phyloP scores from a whole-genome alignment of 2,888 invertebrate species.

The Acrobasis suavella region DNA sequence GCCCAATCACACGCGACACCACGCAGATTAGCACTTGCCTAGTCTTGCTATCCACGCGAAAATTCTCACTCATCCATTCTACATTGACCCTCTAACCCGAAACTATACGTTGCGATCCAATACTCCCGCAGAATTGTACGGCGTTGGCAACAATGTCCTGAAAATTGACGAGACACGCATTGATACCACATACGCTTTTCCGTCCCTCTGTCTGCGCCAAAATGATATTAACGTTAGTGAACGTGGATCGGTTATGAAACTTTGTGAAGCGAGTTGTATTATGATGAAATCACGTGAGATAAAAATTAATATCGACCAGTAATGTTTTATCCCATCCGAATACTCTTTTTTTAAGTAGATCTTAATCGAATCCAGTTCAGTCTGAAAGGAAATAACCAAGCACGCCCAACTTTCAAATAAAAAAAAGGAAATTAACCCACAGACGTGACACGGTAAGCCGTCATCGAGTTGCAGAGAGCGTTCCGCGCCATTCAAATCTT shows the following conservation, averaged over 20 bases:
- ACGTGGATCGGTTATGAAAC: neutral
- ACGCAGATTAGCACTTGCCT: slow-evolving; percentile 77
- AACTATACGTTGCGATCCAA: slow-evolving; percentile 40
- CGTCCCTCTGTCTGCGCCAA: slow-evolving; percentile 60
- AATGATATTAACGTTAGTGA: slow-evolving; percentile 50
- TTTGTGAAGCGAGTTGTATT: neutral
- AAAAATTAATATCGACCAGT: too few relatives aligned
- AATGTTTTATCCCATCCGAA: neutral
- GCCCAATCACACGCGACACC: slow-evolving; percentile 76
- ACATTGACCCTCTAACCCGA: slow-evolving; percentile 61
- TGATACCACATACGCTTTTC: slow-evolving; percentile 62
- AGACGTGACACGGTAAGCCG: slow-evolving; percentile 66
- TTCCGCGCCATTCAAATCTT: slow-evolving; percentile 67
- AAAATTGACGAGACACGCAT: slow-evolving; percentile 54
- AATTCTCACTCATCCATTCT: slow-evolving; percentile 60
- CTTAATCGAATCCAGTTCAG: slow-evolving; percentile 60
- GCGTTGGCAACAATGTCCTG: slow-evolving; percentile 45
- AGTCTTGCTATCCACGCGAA: slow-evolving; percentile 47
- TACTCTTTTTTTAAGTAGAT: neutral
- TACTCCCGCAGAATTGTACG: slow-evolving; percentile 61
- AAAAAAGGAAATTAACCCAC: slow-evolving; percentile 54
- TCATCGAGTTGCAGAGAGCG: slow-evolving; percentile 59
- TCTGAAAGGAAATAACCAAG: slow-evolving; percentile 51
- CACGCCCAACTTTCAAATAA: slow-evolving; percentile 59
- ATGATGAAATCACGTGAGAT: too few relatives aligned